Evolutionary conservation across 64 coral and sea anemone species (phyloP), one percentile per base, ranked within the genome.

Genomic region (Stichodactyla helianthus): DNA sequence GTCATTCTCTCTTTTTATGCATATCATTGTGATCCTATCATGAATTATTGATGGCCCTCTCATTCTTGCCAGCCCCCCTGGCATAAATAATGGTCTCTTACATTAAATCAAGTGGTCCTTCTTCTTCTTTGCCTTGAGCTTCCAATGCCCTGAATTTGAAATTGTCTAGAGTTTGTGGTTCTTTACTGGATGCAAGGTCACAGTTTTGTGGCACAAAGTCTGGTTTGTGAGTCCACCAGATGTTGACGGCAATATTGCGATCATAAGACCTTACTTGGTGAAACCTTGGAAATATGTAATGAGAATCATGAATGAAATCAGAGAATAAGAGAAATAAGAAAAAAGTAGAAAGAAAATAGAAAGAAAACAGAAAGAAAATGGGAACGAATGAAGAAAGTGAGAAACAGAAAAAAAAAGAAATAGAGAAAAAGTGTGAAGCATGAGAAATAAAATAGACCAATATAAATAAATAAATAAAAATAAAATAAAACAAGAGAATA

Each of bases 181-280:
- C 83, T 71, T 88, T 77, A 13, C 84, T 92, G 18, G 82, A 83
- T 55, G 86, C 84, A 77, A 92, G 91, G 53, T 92, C 86, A 79
- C 95, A 98, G 25, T 98, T 59, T 11, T 87, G 59, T n/a, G 95
- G 95, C 51, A 94, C 55, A 68, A 92, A 98, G 10, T 59, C 35
- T 61, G 57, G 10, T 55, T 87, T 74, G 87, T 98, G 95, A 25
- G 51, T 89, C 84, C 87, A 98, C 95, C 95, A 98, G 31, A 98
- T 87, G 79, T 98, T 98, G 55, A 98, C 95, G 54, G 95, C 95
- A 81, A 98, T 94, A 84, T 98, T 98, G 16, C 95, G 92, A 80
- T 94, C 92, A 88, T 88, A 89, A 22, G 95, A 98, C 55, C 89
- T 77, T 5, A 98, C 95, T 92, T 98, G 94, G 59, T 96, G 94